A percentile compares a stretch with the other conserved stretches of the same genome.
Evolutionary conservation across 2,113 vertebrate species (phyloP).

Genomic region (Callocephalon fimbriatum): DNA sequence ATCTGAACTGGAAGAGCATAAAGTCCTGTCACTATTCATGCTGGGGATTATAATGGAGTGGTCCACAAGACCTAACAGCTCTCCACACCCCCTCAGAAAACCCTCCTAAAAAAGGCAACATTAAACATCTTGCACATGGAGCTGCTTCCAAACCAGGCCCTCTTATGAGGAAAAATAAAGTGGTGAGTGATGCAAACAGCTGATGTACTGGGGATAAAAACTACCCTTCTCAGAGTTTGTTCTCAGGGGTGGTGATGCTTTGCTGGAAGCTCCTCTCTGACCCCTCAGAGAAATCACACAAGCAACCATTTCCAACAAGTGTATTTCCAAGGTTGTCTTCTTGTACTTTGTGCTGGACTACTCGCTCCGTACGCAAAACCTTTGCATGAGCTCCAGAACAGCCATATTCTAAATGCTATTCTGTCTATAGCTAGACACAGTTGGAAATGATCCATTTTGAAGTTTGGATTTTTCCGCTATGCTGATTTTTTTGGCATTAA

Average conservation of each 20-base stretch:
- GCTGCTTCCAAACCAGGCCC: neutral
- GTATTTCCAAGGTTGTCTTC: neutral
- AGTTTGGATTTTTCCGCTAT: neutral
- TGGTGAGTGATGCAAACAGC: neutral
- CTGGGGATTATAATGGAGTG: neutral
- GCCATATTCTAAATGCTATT: neutral
- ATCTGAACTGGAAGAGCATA: neutral
- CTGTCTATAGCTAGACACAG: neutral
- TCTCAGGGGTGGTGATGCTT: neutral
- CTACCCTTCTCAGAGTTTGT: neutral
- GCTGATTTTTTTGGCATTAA: neutral
- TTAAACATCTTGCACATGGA: neutral
- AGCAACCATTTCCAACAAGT: neutral
- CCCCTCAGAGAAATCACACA: neutral
- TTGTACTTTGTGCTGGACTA: neutral
- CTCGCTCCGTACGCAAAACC: neutral
- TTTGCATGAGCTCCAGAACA: neutral
- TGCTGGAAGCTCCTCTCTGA: neutral
- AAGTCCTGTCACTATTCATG: neutral
- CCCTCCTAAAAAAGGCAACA: neutral
- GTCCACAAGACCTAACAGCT: neutral
- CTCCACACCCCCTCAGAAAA: fast-evolving
- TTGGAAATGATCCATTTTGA: neutral
- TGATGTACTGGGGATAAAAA: neutral
- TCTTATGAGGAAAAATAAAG: neutral